Conservation (phyloP, 2,797 vertebrate species). For the Carcharodon carcharias region DNA sequence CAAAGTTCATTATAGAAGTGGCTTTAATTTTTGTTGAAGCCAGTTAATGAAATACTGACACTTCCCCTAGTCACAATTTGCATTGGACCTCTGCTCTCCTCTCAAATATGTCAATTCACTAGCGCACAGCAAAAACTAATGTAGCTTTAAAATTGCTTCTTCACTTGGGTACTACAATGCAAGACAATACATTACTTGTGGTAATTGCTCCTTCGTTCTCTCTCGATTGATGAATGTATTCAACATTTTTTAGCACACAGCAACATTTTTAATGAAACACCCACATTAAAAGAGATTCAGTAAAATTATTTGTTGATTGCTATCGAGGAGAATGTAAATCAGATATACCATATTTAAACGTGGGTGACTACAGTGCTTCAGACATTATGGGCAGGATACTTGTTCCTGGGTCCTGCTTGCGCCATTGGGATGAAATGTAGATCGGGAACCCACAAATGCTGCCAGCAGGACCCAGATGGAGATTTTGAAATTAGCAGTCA, state of each 20-base stretch:
- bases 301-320: constrained; percentile 14
- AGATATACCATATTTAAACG: neutral
- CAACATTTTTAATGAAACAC: neutral
- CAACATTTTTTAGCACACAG: neutral
- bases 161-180: neutral
- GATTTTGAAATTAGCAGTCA: neutral
- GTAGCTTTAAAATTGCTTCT: neutral
- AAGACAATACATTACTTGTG: neutral
- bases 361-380: too few species aligned
- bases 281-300: neutral
- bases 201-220: neutral
- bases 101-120: neutral
- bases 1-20: constrained; percentile 2
- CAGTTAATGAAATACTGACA: neutral
- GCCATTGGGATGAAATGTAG: neutral
- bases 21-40: neutral
- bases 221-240: neutral
- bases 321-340: neutral
- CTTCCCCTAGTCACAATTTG: neutral
- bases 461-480: neutral
- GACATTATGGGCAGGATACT: neutral
- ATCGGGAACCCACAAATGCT: too few species aligned
- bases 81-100: neutral
- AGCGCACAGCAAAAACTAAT: neutral
- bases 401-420: neutral